Evolutionary conservation across 2,797 vertebrate species (phyloP), one percentile per base, ranked within the genome.

Genomic region (Phataginus tetradactyla): DNA sequence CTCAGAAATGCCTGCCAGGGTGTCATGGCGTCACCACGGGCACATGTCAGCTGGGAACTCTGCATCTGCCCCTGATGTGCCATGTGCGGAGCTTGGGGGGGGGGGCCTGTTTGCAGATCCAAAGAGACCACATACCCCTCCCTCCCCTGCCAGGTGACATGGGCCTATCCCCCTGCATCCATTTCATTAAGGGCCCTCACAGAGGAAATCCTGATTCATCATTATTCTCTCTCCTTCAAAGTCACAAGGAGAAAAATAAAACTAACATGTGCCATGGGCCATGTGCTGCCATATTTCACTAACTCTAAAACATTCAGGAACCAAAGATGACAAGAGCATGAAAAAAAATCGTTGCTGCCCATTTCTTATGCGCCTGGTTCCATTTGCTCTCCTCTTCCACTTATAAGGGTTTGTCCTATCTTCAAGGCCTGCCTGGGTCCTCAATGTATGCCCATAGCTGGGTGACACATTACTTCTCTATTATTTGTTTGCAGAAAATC

Each of bases 201-300:
- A 18, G 10, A 10, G 4, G 3, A 80, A 34, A 42, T n/a, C 61
- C 63, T 20, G 18, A 81, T 2, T 23, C 21, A 29, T 15, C 2
- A 3, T 15, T 18, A 9, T 11, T 34, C 25, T 29, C 15, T 25
- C 32, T 27, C 34, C 25, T 27, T 57, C 53, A 9, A 14, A 5
- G 5, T 20, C n/a, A 51, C 18, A 34, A 11, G 23, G 27, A 51
- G 66, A 32, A n/a, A 57, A 55, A 8, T 8, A 21, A 34, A n/a
- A 14, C 3, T 0, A 49, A n/a, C 15, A 0, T 72, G 83, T 11
- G 20, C 20, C 11, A 0, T 12, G n/a, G 14, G 11, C 20, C 15
- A 0, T 37, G 14, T 0, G 5, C 9, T 2, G 8, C 45, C 5
- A 4, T 2, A 4, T 17, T 55, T 42, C 42, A 23, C 61, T 4